Percentiles rank a stretch among this genome's conserved stretches.
Conservation (phyloP, 2,113 vertebrate species). For the Mormyrus lacerda region DNA sequence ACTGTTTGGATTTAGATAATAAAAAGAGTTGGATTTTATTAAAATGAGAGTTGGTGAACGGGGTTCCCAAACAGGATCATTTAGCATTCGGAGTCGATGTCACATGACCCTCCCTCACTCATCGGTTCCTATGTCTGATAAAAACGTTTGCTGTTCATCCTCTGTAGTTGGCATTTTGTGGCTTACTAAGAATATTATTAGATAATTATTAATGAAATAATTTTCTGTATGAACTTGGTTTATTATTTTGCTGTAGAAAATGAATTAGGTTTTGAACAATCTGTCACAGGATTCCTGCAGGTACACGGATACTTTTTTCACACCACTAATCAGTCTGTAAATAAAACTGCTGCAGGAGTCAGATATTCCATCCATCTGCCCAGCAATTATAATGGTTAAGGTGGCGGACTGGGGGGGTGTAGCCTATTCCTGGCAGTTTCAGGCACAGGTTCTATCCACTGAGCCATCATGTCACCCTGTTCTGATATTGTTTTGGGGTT, state of each 20-base stretch:
- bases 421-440: not conserved
- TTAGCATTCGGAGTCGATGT: not conserved
- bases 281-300: not conserved
- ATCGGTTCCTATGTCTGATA: not conserved
- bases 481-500: not conserved
- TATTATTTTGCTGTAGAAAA: not conserved
- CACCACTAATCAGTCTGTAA: not conserved
- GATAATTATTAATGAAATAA: no score
- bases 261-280: no score
- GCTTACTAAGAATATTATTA: not conserved
- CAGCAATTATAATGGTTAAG: not conserved
- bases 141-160: not conserved
- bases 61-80: not conserved
- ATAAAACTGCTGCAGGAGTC: not conserved
- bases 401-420: not conserved
- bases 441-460: not conserved
- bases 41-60: not conserved
- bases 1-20: not conserved
- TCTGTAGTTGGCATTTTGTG: not conserved
- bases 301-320: not conserved
- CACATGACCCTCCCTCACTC: not conserved
- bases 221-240: not conserved
- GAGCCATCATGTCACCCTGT: not conserved
- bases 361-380: not conserved
- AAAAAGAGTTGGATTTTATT: not conserved